Percentiles rank a stretch among this genome's conserved stretches.
phyloP scores from a whole-genome alignment of 2,113 vertebrate genomes.

The Bettongia penicillata region DNA sequence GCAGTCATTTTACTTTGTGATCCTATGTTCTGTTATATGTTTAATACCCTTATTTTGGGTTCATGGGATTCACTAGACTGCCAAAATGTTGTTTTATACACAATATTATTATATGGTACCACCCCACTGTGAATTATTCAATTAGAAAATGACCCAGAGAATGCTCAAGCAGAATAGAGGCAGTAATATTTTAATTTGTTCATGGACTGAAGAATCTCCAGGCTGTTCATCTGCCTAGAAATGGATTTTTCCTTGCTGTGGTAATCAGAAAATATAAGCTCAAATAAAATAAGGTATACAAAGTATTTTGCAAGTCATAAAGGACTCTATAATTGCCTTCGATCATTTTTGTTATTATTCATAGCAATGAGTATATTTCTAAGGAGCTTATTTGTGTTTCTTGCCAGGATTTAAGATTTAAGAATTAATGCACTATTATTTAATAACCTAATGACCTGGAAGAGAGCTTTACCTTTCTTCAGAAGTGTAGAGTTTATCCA shows the following conservation, averaged over 20 bases:
- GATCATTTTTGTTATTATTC: not conserved
- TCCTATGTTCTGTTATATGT: not conserved
- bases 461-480: not conserved
- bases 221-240: conserved; percentile 40
- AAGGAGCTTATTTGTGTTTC: conserved; percentile 35
- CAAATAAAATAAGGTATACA: not conserved
- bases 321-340: not conserved
- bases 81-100: not conserved
- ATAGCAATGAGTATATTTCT: conserved; percentile 33
- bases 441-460: not conserved
- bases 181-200: not conserved
- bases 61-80: not conserved
- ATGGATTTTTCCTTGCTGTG: conserved; percentile 59
- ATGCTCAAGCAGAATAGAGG: not conserved
- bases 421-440: conserved; percentile 50
- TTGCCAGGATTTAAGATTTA: conserved; percentile 21
- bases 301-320: not conserved
- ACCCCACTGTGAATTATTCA: not conserved
- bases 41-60: not conserved
- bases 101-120: not conserved
- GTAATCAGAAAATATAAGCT: conserved; percentile 1
- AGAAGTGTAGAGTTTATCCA: not conserved
- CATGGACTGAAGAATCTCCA: not conserved
- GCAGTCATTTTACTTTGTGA: not conserved
- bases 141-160: not conserved